phyloP scores from a whole-genome alignment of 2,797 vertebrate genomes.

The Steatocranus sp. region DNA sequence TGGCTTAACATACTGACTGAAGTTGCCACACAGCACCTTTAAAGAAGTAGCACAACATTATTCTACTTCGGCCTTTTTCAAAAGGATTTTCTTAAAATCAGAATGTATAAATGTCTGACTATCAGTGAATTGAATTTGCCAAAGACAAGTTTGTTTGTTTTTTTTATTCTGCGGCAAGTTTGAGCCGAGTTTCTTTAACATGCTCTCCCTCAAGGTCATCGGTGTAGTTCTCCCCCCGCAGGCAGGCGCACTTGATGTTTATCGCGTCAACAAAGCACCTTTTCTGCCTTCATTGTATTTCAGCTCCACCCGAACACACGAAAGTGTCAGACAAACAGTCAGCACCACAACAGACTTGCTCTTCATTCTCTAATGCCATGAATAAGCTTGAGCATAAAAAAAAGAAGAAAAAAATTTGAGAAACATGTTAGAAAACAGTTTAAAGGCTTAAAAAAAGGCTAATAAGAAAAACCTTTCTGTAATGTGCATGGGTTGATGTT shows the following conservation, averaged over 20 bases:
- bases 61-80: constrained; percentile 36
- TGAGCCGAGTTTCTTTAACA: not conserved
- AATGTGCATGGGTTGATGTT: constrained; percentile 47
- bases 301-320: not conserved
- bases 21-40: constrained; percentile 34
- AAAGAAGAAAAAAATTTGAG: not conserved
- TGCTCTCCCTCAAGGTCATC: not conserved
- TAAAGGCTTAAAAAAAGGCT: not conserved
- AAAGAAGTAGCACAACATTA: constrained; percentile 19
- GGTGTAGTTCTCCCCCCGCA: not conserved
- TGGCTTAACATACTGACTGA: not conserved
- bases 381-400: not conserved
- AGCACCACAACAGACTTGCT: not conserved
- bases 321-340: not conserved
- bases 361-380: constrained; percentile 1
- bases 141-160: constrained; percentile 44
- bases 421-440: not conserved
- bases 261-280: constrained; percentile 29
- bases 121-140: constrained; percentile 54
- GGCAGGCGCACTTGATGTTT: not conserved
- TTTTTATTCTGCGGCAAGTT: constrained; percentile 5
- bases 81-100: constrained; percentile 18
- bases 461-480: constrained; percentile 8
- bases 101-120: constrained; percentile 53
- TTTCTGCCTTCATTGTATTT: constrained; percentile 40